Evolutionary conservation across 2,113 vertebrate genomes (phyloP).

Genomic region (Bos taurus): ARS-UCD2.0 NC_037335.1:17464001-17464500

Average conservation of each 20-base stretch:
- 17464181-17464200: not conserved
- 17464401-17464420: not conserved
- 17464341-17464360: not conserved
- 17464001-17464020: not conserved
- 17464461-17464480: not conserved
- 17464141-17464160: not conserved
- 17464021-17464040: not conserved
- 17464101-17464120: not conserved
- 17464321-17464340: not conserved
- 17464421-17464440: not conserved
- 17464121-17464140: not conserved
- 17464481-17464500: not conserved
- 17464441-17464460: not conserved
- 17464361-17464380: not conserved
- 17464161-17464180: not conserved
- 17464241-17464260: not conserved
- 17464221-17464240: not conserved
- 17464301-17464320: not conserved
- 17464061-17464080: fast-evolving
- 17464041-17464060: not conserved
- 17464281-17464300: not conserved
- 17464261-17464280: not conserved
- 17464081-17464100: not conserved
- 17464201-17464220: not conserved
- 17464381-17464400: not conserved